phyloP scores from a whole-genome alignment of 2,888 invertebrate species.

The Apantesis nais region DNA sequence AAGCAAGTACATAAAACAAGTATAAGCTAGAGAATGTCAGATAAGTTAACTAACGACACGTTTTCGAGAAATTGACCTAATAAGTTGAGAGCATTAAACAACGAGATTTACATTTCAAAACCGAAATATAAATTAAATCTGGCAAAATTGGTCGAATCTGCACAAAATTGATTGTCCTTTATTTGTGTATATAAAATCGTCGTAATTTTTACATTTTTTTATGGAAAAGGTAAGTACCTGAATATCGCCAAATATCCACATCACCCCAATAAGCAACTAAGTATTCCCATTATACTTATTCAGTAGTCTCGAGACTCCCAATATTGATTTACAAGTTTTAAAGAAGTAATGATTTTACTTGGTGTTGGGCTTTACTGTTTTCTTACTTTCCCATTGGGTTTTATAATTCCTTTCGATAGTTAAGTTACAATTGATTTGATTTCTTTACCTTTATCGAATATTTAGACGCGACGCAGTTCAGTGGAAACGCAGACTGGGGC shows the following conservation, averaged over 20 bases:
- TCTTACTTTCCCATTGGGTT: neutral
- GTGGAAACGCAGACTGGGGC: conserved; percentile 79
- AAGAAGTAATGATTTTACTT: neutral
- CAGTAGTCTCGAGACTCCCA: neutral
- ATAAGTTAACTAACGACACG: neutral
- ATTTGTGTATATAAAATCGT: neutral
- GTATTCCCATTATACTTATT: neutral
- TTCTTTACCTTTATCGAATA: conserved; percentile 10
- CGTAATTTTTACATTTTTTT: neutral
- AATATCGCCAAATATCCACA: conserved; percentile 56
- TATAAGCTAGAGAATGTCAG: neutral
- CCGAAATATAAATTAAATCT: neutral
- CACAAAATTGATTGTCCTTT: neutral
- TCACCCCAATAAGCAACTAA: conserved; percentile 7
- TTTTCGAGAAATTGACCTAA: neutral
- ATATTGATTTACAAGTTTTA: neutral
- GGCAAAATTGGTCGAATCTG: neutral
- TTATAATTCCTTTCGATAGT: neutral
- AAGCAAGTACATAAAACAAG: neutral
- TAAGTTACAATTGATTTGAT: neutral
- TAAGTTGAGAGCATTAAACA: too few species aligned
- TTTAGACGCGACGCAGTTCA: conserved; percentile 78
- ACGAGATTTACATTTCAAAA: neutral
- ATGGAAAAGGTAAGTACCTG: conserved; percentile 35
- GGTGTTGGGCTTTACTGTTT: neutral